Percentiles rank a stretch among this genome's conserved stretches.
Conservation (phyloP, 2,888 invertebrate species). For the Agrochola macilenta region DNA sequence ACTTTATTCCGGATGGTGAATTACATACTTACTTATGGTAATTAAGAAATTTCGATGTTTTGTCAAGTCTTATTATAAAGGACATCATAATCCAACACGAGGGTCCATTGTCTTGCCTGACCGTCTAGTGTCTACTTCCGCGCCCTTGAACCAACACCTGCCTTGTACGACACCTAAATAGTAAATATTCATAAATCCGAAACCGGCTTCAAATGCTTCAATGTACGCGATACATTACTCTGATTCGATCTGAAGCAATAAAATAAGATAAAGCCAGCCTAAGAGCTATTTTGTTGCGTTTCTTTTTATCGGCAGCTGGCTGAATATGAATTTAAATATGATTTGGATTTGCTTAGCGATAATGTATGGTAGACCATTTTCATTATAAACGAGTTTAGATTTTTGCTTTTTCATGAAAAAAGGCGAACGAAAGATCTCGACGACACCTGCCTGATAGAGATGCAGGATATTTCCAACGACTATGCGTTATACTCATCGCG, state of each 20-base stretch:
- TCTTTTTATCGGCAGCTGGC: slow-evolving; percentile 11
- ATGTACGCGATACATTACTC: slow-evolving; percentile 18
- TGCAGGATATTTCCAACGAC: background rate
- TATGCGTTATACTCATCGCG: background rate
- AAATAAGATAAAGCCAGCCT: slow-evolving; percentile 14
- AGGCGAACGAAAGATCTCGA: background rate
- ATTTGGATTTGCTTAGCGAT: no score
- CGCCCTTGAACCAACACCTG: slow-evolving; percentile 17
- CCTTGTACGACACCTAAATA: slow-evolving; percentile 13
- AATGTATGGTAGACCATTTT: no score
- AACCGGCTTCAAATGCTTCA: background rate
- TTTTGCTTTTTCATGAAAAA: background rate
- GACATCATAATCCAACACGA: background rate
- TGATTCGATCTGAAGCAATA: slow-evolving; percentile 23
- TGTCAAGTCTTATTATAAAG: background rate
- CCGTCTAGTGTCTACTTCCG: background rate
- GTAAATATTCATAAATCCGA: slow-evolving; percentile 25
- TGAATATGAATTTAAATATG: background rate
- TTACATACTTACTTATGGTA: no score
- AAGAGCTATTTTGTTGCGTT: background rate
- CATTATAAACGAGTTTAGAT: no score
- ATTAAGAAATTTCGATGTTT: background rate
- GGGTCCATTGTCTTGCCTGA: background rate
- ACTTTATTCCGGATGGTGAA: no score
- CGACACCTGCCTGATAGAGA: background rate